These are phyloP conservation scores for Lophius piscatorius DNA, from an alignment of 2,113 vertebrate genomes.

Conservation along the genomic window DNA sequence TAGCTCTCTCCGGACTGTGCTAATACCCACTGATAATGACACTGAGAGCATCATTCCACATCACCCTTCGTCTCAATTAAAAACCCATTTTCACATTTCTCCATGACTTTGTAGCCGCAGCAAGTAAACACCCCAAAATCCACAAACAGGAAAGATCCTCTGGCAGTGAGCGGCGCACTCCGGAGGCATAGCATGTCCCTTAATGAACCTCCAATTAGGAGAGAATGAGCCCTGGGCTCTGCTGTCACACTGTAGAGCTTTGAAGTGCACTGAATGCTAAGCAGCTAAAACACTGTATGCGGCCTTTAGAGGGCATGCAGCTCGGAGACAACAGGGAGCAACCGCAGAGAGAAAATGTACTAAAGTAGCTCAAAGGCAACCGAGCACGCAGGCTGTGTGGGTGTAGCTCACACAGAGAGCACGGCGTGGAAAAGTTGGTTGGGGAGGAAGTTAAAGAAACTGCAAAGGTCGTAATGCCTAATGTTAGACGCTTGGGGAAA, in stretches of 20 bases:
- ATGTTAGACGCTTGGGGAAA: conserved; percentile 21
- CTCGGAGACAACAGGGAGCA: conserved; percentile 53
- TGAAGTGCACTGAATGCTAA: conserved; percentile 72
- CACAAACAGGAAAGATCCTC: conserved; percentile 51
- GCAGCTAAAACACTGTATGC: conserved; percentile 54
- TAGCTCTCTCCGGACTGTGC: conserved; percentile 21
- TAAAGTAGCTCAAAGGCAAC: conserved; percentile 57
- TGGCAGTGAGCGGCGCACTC: conserved; percentile 56
- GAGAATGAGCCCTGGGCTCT: conserved; percentile 71
- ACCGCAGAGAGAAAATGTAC: conserved; percentile 39
- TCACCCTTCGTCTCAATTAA: conserved; percentile 73
- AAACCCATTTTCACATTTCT: conserved; percentile 67
- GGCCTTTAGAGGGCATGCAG: conserved; percentile 51
- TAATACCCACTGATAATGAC: conserved; percentile 52
- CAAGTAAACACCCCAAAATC: conserved; percentile 67
- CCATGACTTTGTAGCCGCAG: conserved; percentile 52
- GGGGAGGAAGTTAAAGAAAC: conserved; percentile 28
- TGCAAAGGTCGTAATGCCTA: conserved; percentile 13
- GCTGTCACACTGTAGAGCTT: conserved; percentile 69
- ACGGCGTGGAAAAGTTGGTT: not conserved
- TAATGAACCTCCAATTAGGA: conserved; percentile 80
- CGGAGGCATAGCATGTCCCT: conserved; percentile 65
- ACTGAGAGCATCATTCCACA: conserved; percentile 43
- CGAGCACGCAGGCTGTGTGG: conserved; percentile 32
- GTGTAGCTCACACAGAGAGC: conserved; percentile 45